phyloP scores from a whole-genome alignment of 2,888 invertebrate species.

The Stenoptilia bipunctidactyla region DNA sequence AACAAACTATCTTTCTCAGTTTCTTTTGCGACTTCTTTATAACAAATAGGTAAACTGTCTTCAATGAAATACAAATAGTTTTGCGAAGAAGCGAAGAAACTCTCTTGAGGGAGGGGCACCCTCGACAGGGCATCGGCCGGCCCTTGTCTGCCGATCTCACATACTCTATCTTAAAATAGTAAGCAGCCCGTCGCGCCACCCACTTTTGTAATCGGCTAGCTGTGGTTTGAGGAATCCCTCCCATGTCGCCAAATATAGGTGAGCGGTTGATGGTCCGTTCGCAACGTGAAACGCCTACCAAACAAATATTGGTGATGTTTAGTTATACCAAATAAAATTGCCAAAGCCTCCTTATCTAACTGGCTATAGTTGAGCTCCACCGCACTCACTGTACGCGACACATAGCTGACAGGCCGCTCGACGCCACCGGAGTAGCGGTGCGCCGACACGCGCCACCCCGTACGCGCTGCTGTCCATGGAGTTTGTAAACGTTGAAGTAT shows the following conservation, averaged over 20 bases:
- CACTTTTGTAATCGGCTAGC: no score
- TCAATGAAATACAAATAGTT: constrained; percentile 6
- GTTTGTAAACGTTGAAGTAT: no score
- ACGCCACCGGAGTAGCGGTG: neutral
- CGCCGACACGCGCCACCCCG: constrained; percentile 1
- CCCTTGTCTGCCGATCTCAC: neutral
- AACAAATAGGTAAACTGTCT: constrained; percentile 8
- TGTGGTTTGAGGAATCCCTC: neutral
- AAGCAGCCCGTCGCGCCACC: neutral
- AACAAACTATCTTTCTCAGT: no score
- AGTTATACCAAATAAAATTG: neutral
- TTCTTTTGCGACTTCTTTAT: neutral
- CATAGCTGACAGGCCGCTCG: constrained; percentile 4
- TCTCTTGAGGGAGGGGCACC: neutral
- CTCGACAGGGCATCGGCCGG: constrained; percentile 15
- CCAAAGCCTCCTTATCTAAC: neutral
- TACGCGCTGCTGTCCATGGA: neutral
- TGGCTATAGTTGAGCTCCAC: neutral
- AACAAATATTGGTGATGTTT: constrained; percentile 1
- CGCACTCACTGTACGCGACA: constrained; percentile 1
- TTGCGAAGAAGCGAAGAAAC: neutral
- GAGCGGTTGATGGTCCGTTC: neutral
- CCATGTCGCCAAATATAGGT: neutral
- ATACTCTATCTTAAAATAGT: neutral
- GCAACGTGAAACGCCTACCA: neutral